Evolutionary conservation across 2,797 vertebrate species (phyloP).

Genomic region (Hoplostethus mediterraneus): DNA sequence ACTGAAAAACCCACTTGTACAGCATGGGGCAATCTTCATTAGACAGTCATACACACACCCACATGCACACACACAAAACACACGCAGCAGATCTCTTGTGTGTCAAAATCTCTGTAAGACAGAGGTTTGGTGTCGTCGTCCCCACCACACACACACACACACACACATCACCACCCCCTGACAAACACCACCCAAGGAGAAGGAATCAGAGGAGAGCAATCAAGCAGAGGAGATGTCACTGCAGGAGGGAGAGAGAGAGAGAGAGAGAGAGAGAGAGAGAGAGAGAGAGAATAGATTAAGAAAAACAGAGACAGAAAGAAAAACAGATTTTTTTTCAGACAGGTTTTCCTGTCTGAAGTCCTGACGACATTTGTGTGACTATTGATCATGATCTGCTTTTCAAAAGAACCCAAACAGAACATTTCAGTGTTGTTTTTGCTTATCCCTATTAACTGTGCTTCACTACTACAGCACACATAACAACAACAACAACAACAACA

Average conservation of each 20-base stretch:
- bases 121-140: slow-evolving; percentile 40
- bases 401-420: slow-evolving; percentile 19
- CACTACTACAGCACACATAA: background rate
- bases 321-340: slow-evolving; percentile 16
- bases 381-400: slow-evolving; percentile 47
- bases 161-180: slow-evolving; percentile 18
- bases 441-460: background rate
- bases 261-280: slow-evolving; percentile 5
- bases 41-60: slow-evolving; percentile 26
- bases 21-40: slow-evolving; percentile 36
- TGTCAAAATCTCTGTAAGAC: slow-evolving; percentile 66
- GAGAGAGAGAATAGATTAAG: slow-evolving; percentile 41
- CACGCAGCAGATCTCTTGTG: slow-evolving; percentile 58
- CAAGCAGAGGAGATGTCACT: slow-evolving; percentile 72
- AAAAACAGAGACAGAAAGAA: slow-evolving; percentile 21
- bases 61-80: slow-evolving; percentile 27
- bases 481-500: no score
- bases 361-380: slow-evolving; percentile 39
- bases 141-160: background rate
- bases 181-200: slow-evolving; percentile 69
- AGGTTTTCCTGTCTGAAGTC: slow-evolving; percentile 24
- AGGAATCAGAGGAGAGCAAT: slow-evolving; percentile 76
- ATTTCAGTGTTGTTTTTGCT: background rate
- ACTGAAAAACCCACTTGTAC: slow-evolving; percentile 25
- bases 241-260: slow-evolving; percentile 58